Percentiles rank a stretch among this genome's conserved stretches.
These are phyloP conservation scores for Drosophila ogumai DNA, from an alignment of 1,140 invertebrate genomes.

Conservation along the genomic window DNA sequence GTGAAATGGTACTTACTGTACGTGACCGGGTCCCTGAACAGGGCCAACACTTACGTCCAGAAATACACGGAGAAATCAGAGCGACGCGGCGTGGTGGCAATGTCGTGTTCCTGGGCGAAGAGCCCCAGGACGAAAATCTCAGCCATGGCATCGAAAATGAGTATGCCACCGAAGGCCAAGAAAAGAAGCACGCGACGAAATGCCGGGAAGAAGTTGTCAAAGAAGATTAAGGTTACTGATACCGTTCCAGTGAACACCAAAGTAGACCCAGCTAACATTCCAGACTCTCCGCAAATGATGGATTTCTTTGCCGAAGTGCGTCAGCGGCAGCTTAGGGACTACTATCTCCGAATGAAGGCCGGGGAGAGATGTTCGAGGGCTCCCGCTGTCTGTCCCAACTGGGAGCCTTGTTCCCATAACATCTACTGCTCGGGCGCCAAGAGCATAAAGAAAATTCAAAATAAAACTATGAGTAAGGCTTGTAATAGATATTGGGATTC, in stretches of 20 bases:
- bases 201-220: not conserved
- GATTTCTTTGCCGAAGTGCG: constrained; percentile 41
- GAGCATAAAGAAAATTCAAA: not conserved
- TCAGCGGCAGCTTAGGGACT: constrained; percentile 18
- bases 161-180: not conserved
- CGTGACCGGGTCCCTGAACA: constrained; percentile 12
- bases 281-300: constrained; percentile 29
- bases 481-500: not conserved
- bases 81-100: not conserved
- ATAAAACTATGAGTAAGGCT: not conserved
- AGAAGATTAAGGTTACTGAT: not conserved
- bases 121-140: too few species aligned
- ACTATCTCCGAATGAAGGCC: constrained; percentile 29
- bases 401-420: constrained; percentile 1
- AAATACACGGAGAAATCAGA: constrained; percentile 15
- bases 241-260: not conserved
- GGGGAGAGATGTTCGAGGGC: not conserved
- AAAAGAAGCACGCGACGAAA: too few species aligned
- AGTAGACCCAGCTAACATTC: not conserved
- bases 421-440: constrained; percentile 20
- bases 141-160: too few species aligned
- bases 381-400: not conserved
- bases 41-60: constrained; percentile 6
- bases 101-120: too few species aligned
- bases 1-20: constrained; percentile 24